A percentile compares a stretch with the other conserved stretches of the same genome.
phyloP scores from a whole-genome alignment of 2,888 invertebrate species.

The Drosophila prolongata region DNA sequence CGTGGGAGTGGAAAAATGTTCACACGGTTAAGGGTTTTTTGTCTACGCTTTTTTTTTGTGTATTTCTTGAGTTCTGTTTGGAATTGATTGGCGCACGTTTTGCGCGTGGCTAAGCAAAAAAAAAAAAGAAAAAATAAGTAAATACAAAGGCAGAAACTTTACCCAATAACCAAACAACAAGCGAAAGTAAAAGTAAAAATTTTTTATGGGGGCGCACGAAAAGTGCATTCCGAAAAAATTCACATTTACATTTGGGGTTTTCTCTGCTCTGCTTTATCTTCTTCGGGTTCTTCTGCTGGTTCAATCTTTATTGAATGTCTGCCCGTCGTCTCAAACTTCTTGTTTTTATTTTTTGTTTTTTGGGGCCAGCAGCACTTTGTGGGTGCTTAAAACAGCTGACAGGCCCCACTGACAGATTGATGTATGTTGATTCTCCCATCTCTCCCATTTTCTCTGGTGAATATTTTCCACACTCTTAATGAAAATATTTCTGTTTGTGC shows the following conservation, averaged over 20 bases:
- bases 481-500: slow-evolving; percentile 77
- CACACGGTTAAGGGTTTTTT: slow-evolving; percentile 58
- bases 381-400: slow-evolving; percentile 82
- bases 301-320: slow-evolving; percentile 65
- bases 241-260: slow-evolving; percentile 43
- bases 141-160: slow-evolving; percentile 44
- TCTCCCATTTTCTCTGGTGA: slow-evolving; percentile 25
- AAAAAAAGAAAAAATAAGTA: slow-evolving; percentile 3
- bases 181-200: slow-evolving; percentile 31
- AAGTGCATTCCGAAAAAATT: slow-evolving; percentile 46
- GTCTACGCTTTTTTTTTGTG: slow-evolving; percentile 12
- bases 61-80: slow-evolving; percentile 28
- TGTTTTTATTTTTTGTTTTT: slow-evolving; percentile 32
- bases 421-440: slow-evolving; percentile 71
- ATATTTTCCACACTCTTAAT: slow-evolving; percentile 68
- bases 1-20: slow-evolving; percentile 70
- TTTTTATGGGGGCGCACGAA: slow-evolving; percentile 37
- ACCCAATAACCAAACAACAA: slow-evolving; percentile 42
- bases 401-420: slow-evolving; percentile 80
- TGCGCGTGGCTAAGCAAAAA: slow-evolving; percentile 64
- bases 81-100: slow-evolving; percentile 79
- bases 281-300: slow-evolving; percentile 26
- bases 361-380: slow-evolving; percentile 73
- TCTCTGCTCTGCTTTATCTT: slow-evolving; percentile 31
- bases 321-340: slow-evolving; percentile 39